Conservation (phyloP, 2,113 vertebrate genomes). For the Hemicordylus capensis region DNA sequence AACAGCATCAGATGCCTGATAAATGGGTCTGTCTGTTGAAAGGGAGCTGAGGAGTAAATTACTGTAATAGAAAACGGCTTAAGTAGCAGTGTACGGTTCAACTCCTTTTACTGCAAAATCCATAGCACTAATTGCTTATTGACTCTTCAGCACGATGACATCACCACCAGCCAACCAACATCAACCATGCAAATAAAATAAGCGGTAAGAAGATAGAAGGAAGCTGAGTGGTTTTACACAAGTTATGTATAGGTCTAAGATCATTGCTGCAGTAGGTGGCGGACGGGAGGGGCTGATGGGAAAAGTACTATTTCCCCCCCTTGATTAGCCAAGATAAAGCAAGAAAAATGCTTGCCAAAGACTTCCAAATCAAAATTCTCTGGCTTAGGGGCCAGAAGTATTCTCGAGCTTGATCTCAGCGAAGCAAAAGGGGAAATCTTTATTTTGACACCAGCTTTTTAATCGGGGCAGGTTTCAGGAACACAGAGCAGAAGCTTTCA, state of each 20-base stretch:
- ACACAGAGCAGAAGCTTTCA: not conserved
- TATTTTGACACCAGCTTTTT: not conserved
- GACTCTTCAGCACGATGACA: conserved; percentile 76
- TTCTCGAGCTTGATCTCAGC: not conserved
- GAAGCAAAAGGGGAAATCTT: conserved; percentile 2
- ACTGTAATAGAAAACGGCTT: conserved; percentile 69
- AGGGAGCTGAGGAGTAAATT: conserved; percentile 62
- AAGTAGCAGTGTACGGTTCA: conserved; percentile 58
- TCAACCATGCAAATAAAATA: conserved; percentile 24
- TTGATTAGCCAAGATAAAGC: not conserved
- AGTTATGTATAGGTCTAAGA: conserved; percentile 20
- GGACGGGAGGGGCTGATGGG: conserved; percentile 1
- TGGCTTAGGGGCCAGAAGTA: not conserved
- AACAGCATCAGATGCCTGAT: conserved; percentile 42
- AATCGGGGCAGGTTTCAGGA: not conserved
- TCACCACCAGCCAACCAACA: conserved; percentile 78
- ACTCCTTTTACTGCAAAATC: conserved; percentile 74
- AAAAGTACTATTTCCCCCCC: not conserved
- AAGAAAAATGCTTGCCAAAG: not conserved
- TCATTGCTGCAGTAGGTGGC: conserved; percentile 6
- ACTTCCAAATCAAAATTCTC: not conserved
- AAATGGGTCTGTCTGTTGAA: conserved; percentile 54
- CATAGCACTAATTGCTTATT: conserved; percentile 77
- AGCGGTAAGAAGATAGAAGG: conserved; percentile 7
- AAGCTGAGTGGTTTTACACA: conserved; percentile 26